Conservation (phyloP, 1,140 invertebrate species). For the Phymastichus coffea region DNA sequence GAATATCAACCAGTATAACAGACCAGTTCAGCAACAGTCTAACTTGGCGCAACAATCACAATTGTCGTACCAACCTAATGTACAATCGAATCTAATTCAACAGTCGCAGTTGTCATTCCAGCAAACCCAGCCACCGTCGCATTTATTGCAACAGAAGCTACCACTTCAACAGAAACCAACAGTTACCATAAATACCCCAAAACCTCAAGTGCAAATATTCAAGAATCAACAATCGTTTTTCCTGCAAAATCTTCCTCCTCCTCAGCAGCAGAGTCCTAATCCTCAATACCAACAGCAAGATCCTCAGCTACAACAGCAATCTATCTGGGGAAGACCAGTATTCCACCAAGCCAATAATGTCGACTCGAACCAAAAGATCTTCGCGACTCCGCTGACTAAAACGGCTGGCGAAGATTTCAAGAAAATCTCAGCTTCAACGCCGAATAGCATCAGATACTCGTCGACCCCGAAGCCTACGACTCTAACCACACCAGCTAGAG, state of each 20-base stretch:
- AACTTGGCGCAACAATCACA: conserved; percentile 45
- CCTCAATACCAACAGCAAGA: conserved; percentile 49
- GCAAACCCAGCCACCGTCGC: conserved; percentile 45
- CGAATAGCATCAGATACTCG: conserved; percentile 23
- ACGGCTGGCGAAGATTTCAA: conserved; percentile 21
- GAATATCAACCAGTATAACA: conserved; percentile 41
- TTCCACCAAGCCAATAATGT: conserved; percentile 29
- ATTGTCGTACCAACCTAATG: conserved; percentile 28
- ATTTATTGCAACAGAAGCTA: conserved; percentile 48
- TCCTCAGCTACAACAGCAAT: conserved; percentile 50
- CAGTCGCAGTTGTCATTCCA: conserved; percentile 40
- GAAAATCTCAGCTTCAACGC: conserved; percentile 27
- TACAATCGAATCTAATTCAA: conserved; percentile 47
- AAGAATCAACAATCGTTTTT: conserved; percentile 29
- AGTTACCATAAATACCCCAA: not conserved
- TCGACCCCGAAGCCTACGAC: conserved; percentile 19
- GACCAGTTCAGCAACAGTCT: conserved; percentile 37
- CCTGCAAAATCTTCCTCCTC: conserved; percentile 9
- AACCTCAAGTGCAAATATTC: conserved; percentile 31
- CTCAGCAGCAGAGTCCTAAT: conserved; percentile 20
- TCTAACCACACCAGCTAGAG: conserved; percentile 32
- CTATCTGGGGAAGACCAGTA: conserved; percentile 45
- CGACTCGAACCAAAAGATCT: conserved; percentile 45
- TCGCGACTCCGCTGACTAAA: conserved; percentile 45
- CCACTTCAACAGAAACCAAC: conserved; percentile 49